Conservation (phyloP, 2,113 vertebrate genomes). For the Bufo bufo region DNA sequence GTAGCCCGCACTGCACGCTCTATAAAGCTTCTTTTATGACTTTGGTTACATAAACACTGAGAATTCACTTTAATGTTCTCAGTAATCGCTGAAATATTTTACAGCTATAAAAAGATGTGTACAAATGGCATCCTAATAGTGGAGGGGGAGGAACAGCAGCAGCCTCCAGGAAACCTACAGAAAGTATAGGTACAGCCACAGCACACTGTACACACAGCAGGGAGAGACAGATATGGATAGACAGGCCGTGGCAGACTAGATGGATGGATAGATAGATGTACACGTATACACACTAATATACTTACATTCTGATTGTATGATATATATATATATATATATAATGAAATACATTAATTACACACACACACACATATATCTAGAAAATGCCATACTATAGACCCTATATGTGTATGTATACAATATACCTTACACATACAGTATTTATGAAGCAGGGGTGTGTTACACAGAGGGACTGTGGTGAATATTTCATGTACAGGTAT, state of each 20-base stretch:
- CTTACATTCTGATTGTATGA: neutral
- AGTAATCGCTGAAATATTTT: conserved; percentile 39
- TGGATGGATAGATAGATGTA: conserved; percentile 19
- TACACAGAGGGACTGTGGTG: too few relatives aligned
- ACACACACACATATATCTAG: neutral
- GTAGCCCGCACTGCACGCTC: neutral
- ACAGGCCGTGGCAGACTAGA: neutral
- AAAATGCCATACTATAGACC: neutral
- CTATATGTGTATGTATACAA: too few relatives aligned
- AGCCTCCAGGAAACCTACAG: neutral
- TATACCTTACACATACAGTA: too few relatives aligned
- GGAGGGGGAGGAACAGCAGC: too few relatives aligned
- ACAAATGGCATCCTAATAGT: neutral
- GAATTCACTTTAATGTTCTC: conserved; percentile 36
- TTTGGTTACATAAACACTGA: conserved; percentile 29
- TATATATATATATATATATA: conserved; percentile 7
- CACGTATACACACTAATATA: neutral
- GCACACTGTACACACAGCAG: too few relatives aligned
- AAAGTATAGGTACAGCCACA: too few relatives aligned
- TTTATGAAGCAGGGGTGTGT: too few relatives aligned
- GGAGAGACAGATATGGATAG: neutral
- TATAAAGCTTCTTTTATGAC: conserved; percentile 39
- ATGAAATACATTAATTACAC: too few relatives aligned
- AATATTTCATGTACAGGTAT: too few relatives aligned
- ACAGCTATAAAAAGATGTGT: conserved; percentile 29